Conservation (phyloP, 2,113 vertebrate species). For the Aspidoscelis tigris region DNA sequence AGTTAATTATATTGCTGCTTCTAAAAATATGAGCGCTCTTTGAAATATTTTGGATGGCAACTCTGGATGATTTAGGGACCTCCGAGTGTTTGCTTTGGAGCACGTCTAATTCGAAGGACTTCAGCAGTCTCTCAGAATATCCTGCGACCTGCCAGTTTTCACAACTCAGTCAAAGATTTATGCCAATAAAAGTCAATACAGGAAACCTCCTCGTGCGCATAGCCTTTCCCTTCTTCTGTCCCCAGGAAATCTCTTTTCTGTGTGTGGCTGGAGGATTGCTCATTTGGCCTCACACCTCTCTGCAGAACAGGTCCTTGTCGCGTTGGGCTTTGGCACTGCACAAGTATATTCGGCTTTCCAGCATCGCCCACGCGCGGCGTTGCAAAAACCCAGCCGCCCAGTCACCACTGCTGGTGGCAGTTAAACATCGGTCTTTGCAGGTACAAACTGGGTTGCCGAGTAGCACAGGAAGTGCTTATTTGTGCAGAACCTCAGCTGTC, state of each 20-base stretch:
- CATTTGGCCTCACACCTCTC: constrained; percentile 17
- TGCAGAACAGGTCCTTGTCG: neutral
- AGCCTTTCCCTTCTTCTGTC: constrained; percentile 52
- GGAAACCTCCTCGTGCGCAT: constrained; percentile 7
- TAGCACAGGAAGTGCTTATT: neutral
- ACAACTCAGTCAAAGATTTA: constrained; percentile 67
- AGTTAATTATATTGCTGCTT: constrained; percentile 69
- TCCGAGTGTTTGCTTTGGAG: constrained; percentile 77
- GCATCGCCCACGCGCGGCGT: neutral
- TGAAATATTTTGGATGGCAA: constrained; percentile 73
- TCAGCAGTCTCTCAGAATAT: constrained; percentile 68
- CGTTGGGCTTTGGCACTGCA: too few relatives aligned
- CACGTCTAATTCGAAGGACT: constrained; percentile 76
- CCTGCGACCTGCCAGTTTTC: constrained; percentile 70
- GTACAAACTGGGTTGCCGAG: neutral
- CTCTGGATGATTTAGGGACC: constrained; percentile 69
- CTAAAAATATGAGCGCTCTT: constrained; percentile 60
- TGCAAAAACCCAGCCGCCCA: neutral
- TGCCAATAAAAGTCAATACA: constrained; percentile 65
- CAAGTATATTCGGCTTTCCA: neutral
- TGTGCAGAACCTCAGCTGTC: too few relatives aligned
- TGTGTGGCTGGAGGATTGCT: constrained; percentile 1
- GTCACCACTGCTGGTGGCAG: neutral
- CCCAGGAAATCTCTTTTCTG: constrained; percentile 27
- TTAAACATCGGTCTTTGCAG: neutral